Conservation (phyloP, 2,797 vertebrate species). For the Ptychadena robeensis region DNA sequence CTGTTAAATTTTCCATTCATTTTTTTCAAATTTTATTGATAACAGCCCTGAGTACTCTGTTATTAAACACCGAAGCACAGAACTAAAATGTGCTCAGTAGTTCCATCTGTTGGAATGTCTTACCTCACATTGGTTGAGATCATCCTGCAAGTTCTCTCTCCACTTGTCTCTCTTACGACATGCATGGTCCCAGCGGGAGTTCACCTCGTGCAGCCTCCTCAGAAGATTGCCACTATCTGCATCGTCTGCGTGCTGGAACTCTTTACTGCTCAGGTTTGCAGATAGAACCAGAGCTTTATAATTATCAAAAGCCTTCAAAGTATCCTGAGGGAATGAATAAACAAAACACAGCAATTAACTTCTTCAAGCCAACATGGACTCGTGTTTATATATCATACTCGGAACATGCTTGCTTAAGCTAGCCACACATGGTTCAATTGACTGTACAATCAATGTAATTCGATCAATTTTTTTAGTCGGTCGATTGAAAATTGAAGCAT, state of each 20-base stretch:
- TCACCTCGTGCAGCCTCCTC: constrained; percentile 78
- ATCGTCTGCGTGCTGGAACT: constrained; percentile 75
- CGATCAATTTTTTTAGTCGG: no score
- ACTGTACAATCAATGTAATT: no score
- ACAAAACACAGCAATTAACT: not conserved
- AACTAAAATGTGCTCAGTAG: no score
- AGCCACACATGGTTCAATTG: no score
- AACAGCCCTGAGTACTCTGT: no score
- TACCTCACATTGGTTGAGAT: constrained; percentile 88
- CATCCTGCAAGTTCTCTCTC: constrained; percentile 78
- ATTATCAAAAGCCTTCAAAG: constrained; percentile 82
- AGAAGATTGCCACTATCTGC: constrained; percentile 77
- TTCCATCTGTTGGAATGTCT: not conserved
- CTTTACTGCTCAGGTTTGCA: constrained; percentile 78
- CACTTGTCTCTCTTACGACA: constrained; percentile 77
- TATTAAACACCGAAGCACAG: no score
- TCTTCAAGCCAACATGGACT: not conserved
- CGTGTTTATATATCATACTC: not conserved
- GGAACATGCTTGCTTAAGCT: no score
- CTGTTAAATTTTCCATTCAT: no score
- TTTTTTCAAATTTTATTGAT: no score
- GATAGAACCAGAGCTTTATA: constrained; percentile 87
- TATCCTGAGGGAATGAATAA: constrained; percentile 80
- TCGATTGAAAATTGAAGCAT: no score
- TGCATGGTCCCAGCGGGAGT: constrained; percentile 83